A percentile compares a stretch with the other conserved stretches of the same genome.
phyloP scores from a whole-genome alignment of 1,140 invertebrate genomes.

The Musca domestica region DNA sequence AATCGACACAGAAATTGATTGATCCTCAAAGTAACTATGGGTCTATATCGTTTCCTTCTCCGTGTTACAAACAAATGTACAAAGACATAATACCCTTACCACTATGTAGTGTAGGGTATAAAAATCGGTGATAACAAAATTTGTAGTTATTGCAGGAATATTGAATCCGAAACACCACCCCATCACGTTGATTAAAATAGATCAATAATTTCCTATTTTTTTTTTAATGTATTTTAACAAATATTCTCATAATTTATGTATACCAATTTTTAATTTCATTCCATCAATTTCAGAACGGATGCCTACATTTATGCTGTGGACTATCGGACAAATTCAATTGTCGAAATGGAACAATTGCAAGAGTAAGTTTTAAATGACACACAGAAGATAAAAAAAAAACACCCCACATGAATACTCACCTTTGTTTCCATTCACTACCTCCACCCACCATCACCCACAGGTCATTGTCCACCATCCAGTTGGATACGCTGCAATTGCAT shows the following conservation, averaged over 20 bases:
- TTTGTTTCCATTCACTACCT: conserved; percentile 15
- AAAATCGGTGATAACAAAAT: no score
- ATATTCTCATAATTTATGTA: neutral
- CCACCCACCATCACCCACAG: no score
- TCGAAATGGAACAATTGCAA: conserved; percentile 75
- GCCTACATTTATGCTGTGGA: conserved; percentile 82
- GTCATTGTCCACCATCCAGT: conserved; percentile 35
- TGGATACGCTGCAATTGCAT: conserved; percentile 36
- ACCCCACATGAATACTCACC: neutral
- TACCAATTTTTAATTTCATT: no score
- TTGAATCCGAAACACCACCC: no score
- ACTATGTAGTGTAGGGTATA: no score
- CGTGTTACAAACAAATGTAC: no score
- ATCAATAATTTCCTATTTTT: neutral
- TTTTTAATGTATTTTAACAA: neutral
- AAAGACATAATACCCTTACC: no score
- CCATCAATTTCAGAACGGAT: conserved; percentile 67
- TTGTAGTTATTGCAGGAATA: no score
- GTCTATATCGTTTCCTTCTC: no score
- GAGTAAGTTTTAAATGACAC: conserved; percentile 59
- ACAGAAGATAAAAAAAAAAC: neutral
- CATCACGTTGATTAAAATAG: neutral
- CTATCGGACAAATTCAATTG: conserved; percentile 72
- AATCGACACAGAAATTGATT: no score
- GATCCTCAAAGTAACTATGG: no score